These are phyloP conservation scores for Aethes cnicana DNA, from an alignment of 2,888 invertebrate species.

Conservation along the genomic window DNA sequence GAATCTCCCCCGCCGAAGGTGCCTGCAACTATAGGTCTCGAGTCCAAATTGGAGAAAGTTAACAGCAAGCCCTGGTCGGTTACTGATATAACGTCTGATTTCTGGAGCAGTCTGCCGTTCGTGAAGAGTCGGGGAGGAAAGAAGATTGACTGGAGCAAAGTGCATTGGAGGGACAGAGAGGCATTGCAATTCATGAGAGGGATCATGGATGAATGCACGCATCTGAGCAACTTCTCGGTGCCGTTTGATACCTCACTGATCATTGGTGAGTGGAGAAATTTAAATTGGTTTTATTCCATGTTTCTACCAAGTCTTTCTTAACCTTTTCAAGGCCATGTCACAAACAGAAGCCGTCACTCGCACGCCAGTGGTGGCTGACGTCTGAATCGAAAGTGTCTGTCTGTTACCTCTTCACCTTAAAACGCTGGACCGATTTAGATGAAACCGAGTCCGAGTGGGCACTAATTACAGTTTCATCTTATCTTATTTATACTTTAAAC, in stretches of 20 bases:
- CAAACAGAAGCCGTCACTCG: no score
- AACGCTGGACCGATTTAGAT: no score
- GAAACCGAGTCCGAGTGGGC: no score
- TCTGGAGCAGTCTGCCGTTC: conserved; percentile 68
- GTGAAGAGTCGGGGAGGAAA: conserved; percentile 52
- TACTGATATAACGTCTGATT: conserved; percentile 62
- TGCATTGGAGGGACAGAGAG: conserved; percentile 89
- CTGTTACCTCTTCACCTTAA: no score
- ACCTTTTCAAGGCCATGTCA: no score
- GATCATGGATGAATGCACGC: conserved; percentile 99
- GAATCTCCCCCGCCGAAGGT: no score
- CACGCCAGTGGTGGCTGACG: no score
- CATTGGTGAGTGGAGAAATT: conserved; percentile 76
- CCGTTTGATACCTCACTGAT: conserved; percentile 94
- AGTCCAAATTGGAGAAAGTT: conserved; percentile 30
- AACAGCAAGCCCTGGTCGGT: conserved; percentile 62
- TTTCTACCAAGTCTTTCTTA: no score
- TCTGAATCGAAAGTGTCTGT: no score
- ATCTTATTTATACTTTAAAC: no score
- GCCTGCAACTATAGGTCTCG: conserved; percentile 21
- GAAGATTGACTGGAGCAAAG: conserved; percentile 82
- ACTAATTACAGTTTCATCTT: no score
- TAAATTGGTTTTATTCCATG: no score
- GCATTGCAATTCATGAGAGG: conserved; percentile 97
- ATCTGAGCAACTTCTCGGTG: conserved; percentile 94